Base-by-base conservation (phyloP, 2,888 invertebrate species). In the Brachyptera risi region DNA sequence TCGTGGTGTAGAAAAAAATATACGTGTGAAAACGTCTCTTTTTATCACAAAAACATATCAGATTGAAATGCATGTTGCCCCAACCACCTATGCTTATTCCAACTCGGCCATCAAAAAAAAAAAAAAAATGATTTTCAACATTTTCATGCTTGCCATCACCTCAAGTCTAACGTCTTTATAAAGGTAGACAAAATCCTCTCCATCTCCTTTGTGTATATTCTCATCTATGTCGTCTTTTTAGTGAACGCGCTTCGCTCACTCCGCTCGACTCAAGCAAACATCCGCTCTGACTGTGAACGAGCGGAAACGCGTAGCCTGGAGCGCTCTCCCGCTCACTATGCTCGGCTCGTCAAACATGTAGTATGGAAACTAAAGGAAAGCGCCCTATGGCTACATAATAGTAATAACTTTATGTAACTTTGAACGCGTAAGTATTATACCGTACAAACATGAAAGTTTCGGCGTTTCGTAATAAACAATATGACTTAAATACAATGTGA, bases 261-360 rank as follows among this genome's bases (percentile, higher is more conserved):
- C 21, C n/a, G 3, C 23, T n/a, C n/a, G 7, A 23, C n/a, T 51
- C 57, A 44, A 26, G 61, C 61, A 61, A 61, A 61, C 61, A 61
- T 61, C 61, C 61, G 61, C 50, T 58, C 51, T 57, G 58, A 49
- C 61, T 58, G 58, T 38, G 49, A 60, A 40, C 54, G 54, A 61
- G 61, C 61, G 61, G 61, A 61, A 61, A 61, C 61, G 50, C 19
- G 51, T 61, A 58, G 61, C 61, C 61, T 31, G 40, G 49, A 58
- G 61, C 61, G 54, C 19, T 35, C 54, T n/a, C n/a, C n/a, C n/a
- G 35, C 35, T 54, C 35, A 37, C 54, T 15, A 27, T 21, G 15
- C 15, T 27, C 23, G 21, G 21, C 7, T 2, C 23, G 23, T 47
- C 21, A 47, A 47, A 21, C 23, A 3, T n/a, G 47, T 21, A 13